phyloP scores from a whole-genome alignment of 2,888 invertebrate genomes.

The Dynastes tityus region DNA sequence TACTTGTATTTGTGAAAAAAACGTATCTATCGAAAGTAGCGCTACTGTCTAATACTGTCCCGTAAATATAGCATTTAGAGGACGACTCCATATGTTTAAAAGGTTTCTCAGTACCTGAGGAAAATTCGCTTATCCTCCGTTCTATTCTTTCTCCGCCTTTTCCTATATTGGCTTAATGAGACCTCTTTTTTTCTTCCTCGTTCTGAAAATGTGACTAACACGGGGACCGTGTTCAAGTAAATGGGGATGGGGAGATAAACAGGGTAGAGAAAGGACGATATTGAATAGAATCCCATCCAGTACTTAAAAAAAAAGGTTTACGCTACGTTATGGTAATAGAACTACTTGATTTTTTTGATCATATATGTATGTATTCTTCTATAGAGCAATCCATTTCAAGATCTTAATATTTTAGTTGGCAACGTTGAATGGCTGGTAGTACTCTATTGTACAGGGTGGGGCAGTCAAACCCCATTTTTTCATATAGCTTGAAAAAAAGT shows the following conservation, averaged over 20 bases:
- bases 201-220: slow-evolving; percentile 7
- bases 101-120: slow-evolving; percentile 36
- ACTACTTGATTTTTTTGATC: too few relatives aligned
- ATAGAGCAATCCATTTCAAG: too few relatives aligned
- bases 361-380: too few relatives aligned
- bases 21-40: neutral
- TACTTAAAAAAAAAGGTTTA: too few relatives aligned
- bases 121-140: slow-evolving; percentile 45
- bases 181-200: slow-evolving; percentile 7
- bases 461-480: too few relatives aligned
- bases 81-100: slow-evolving; percentile 40
- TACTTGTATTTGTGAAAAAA: slow-evolving; percentile 9
- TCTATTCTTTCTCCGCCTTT: slow-evolving; percentile 33
- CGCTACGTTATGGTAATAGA: too few relatives aligned
- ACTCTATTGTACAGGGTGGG: too few relatives aligned
- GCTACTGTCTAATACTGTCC: neutral
- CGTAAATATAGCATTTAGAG: slow-evolving; percentile 15
- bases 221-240: neutral
- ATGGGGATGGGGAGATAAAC: neutral
- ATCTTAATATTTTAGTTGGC: too few relatives aligned
- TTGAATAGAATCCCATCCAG: too few relatives aligned
- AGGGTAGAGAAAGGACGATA: neutral
- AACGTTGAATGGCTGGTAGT: too few relatives aligned
- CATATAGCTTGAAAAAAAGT: too few relatives aligned
- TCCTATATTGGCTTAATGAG: slow-evolving; percentile 39